Base-by-base conservation (phyloP, 2,888 invertebrate species). In the Rosalia funebris region DNA sequence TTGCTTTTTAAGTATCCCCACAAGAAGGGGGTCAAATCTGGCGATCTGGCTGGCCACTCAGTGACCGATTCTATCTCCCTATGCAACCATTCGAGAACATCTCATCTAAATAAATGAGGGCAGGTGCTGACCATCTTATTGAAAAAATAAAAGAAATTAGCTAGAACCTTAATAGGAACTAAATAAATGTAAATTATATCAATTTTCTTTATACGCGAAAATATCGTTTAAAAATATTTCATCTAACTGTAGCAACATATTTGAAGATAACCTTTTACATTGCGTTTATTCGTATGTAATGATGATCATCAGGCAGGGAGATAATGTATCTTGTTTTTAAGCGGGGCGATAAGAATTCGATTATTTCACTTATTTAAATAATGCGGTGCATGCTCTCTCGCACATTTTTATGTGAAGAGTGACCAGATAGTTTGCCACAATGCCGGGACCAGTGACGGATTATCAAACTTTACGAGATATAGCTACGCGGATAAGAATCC, bases 401-500 rank as follows among this genome's bases (percentile, higher is more conserved):
- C 32, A 14, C 20, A 14, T 7, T 37, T 17, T 39, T 50, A 50
- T 37, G 37, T 3, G 12, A 36, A 16, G 16, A 5, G 48, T 37
- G 34, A 20, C 14, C 14, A 4, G 25, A 12, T 37, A 19, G 34
- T 48, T 41, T 17, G 9, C 34, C 60, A 70, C 66, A 60, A 76
- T 75, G 75, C 72, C 74, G 20, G 61, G 62, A 16, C 65, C 66
- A 61, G 66, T 70, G 32, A 73, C 74, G 31, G 75, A 75, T 60
- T 44, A 86, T 16, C 89, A 92, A 79, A 90, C 91, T 73, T 84
- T 96, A 66, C 88, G 89, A 79, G 96, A 98, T 81, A 89, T 98
- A 73, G 98, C 98, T 44, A 96, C 96, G 79, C 92, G 93, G 77
- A 84, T 99, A 70, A 88, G 99, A 77, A 92, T 99, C 79, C 91